Evolutionary conservation across 2,113 vertebrate species (phyloP).

Genomic region (Aegotheles bennettii): DNA sequence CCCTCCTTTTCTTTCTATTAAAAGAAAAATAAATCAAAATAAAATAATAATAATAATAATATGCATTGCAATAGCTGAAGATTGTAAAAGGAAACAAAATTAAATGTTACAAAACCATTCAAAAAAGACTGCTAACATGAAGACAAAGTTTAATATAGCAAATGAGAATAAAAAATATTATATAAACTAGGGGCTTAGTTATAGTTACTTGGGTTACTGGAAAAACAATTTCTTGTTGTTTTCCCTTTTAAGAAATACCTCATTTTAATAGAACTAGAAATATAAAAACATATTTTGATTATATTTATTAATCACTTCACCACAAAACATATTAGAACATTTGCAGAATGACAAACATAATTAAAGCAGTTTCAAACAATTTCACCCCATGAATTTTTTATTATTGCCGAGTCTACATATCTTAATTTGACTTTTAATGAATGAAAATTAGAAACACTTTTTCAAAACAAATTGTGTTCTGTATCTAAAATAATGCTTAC

Average conservation of each 20-base stretch:
- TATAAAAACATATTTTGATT: neutral
- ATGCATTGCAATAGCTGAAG: neutral
- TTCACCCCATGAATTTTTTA: slow-evolving; percentile 6
- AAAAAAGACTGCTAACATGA: neutral
- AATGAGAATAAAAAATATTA: neutral
- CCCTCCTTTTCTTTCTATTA: neutral
- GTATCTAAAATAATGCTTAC: slow-evolving; percentile 52
- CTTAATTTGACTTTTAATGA: slow-evolving; percentile 34
- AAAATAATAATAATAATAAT: too few relatives aligned
- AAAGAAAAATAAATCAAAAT: neutral
- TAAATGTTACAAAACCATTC: neutral
- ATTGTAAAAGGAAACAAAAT: neutral
- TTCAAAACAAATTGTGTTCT: slow-evolving; percentile 27
- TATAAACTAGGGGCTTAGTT: neutral
- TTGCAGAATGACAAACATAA: slow-evolving; percentile 9
- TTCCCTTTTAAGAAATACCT: neutral
- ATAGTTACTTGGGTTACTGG: neutral
- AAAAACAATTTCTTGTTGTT: neutral
- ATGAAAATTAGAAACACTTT: slow-evolving; percentile 15
- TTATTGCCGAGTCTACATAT: slow-evolving; percentile 23
- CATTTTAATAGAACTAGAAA: neutral
- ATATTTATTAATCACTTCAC: slow-evolving; percentile 2
- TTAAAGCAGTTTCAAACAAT: slow-evolving; percentile 43
- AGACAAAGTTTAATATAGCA: neutral
- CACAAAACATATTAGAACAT: slow-evolving; percentile 38